phyloP scores from a whole-genome alignment of 2,888 invertebrate genomes.

The Lamproptera curius region DNA sequence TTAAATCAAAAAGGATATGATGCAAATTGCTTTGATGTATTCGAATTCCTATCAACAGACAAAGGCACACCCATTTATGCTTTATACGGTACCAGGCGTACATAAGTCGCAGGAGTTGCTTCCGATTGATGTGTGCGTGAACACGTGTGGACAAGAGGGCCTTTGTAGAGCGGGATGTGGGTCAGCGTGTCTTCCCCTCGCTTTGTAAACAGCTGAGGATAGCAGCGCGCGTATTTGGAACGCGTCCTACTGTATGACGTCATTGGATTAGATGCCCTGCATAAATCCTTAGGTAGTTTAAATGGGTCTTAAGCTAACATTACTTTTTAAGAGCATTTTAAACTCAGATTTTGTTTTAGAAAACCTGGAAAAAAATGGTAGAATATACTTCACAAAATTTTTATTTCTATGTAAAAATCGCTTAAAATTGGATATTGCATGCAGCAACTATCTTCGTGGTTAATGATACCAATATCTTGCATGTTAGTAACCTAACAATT shows the following conservation, averaged over 20 bases:
- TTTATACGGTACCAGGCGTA: slow-evolving; percentile 6
- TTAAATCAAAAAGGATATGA: no score
- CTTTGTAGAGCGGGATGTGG: slow-evolving; percentile 64
- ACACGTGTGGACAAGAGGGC: slow-evolving; percentile 48
- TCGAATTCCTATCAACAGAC: background rate
- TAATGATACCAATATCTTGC: no score
- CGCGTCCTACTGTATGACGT: slow-evolving; percentile 9
- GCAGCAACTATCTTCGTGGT: no score
- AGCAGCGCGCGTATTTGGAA: slow-evolving; percentile 16
- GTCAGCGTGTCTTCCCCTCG: slow-evolving; percentile 61
- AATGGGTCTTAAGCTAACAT: no score
- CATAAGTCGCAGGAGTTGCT: slow-evolving; percentile 3
- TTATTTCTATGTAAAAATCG: no score
- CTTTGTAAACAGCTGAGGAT: slow-evolving; percentile 40
- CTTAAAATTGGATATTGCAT: no score
- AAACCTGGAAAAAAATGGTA: no score
- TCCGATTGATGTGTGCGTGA: slow-evolving; percentile 26
- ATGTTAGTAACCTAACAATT: no score
- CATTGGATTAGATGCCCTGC: slow-evolving; percentile 1
- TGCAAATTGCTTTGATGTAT: background rate
- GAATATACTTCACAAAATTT: no score
- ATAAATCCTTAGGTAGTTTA: background rate
- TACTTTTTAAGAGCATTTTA: no score
- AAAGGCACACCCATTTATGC: background rate
- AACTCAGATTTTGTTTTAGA: no score